Percentiles rank a stretch among this genome's conserved stretches.
Evolutionary conservation across 2,888 invertebrate genomes (phyloP).

Genomic region (Drosophila mettleri): DNA sequence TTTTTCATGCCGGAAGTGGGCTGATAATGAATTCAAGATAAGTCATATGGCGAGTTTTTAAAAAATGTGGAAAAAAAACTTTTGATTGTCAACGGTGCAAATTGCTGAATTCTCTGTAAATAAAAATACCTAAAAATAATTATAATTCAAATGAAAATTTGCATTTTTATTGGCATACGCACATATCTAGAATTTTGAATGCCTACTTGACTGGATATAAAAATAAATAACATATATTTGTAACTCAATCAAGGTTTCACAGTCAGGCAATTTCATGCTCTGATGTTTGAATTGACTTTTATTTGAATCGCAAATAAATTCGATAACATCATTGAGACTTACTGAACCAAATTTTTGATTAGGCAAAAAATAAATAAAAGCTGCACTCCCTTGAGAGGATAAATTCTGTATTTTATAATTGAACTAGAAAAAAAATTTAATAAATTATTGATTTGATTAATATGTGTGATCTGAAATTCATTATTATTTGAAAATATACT

Average conservation of each 20-base stretch:
- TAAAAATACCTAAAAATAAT: constrained; percentile 1
- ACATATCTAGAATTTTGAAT: constrained; percentile 4
- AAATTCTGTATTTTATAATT: too few species aligned
- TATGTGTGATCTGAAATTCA: too few species aligned
- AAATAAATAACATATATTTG: background rate
- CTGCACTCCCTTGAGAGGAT: background rate
- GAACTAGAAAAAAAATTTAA: too few species aligned
- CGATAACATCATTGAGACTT: background rate
- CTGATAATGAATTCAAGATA: constrained; percentile 21
- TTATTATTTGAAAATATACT: too few species aligned
- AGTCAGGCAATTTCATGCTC: background rate
- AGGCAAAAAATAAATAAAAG: background rate
- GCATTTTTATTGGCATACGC: constrained; percentile 9
- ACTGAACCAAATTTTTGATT: background rate
- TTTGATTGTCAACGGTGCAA: constrained; percentile 1
- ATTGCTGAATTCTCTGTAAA: background rate
- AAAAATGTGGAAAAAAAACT: background rate
- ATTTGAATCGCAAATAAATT: background rate
- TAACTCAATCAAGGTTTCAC: constrained; percentile 1
- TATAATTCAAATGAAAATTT: constrained; percentile 6
- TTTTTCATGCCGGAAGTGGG: constrained; percentile 42
- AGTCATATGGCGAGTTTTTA: background rate
- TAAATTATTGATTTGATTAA: too few species aligned
- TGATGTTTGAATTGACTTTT: background rate
- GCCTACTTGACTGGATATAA: background rate